Evolutionary conservation across 2,797 vertebrate species (phyloP), one percentile per base, ranked within the genome.

Genomic region (Notoglanidium macrostoma): DNA sequence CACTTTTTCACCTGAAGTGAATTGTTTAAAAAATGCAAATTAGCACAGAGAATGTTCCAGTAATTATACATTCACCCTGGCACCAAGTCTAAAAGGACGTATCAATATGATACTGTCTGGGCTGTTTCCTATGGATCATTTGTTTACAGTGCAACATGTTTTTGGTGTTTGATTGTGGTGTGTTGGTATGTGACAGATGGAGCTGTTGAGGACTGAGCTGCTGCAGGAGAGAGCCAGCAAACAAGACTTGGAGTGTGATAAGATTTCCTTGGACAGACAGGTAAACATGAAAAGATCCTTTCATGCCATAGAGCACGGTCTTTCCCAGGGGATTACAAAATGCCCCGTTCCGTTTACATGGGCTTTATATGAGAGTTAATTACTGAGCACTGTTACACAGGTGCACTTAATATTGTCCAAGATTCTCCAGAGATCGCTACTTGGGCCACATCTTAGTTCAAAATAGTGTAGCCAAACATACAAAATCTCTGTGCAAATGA

Each of bases 191-290:
- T 94, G 92, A 94, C 91, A 99, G 98, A 96, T 98, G 94, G 98
- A 99, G 92, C 98, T 99, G 95, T 97, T 98, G 96, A 97, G 98
- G 92, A 96, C 92, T 61, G 98, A 99, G 92, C 95, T 99, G 35
- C 96, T 99, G 92, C 98, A 99, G 94, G 98, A 99, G 94, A 96
- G 97, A 94, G 95, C 97, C 88, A 90, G 94, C 90, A 97, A 95
- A 92, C 98, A 99, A 93, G 98, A 99, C 92, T 93, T 99, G 95
- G 98, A 99, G 92, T 99, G 98, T 94, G 98, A 99, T 96, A 99
- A 99, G 96, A 96, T 97, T 91, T 96, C 98, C 2, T 93, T 99
- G 94, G 98, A 99, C 94, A 97, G 98, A 96, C 98, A 99, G 98
- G 98, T 99, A 96, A 94, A 89, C 67, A 88, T 81, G 26, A 86